Evolutionary conservation across 1,140 invertebrate species (phyloP).

Genomic region (Drosophila mauritiana): DNA sequence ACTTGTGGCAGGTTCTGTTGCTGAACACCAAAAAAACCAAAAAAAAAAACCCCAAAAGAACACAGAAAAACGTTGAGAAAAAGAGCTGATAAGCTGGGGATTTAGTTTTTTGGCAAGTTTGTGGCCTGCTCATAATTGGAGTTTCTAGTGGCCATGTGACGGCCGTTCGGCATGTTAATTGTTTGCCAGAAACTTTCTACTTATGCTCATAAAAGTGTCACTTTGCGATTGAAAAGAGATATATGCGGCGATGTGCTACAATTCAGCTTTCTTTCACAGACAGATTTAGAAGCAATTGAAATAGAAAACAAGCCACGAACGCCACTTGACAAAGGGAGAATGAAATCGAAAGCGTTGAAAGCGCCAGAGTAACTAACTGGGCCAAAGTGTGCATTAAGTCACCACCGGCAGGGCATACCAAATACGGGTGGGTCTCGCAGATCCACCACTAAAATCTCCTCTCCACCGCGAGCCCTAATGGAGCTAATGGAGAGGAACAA

Average conservation of each 20-base stretch:
- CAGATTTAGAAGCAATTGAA: conserved; percentile 82
- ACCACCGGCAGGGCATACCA: conserved; percentile 65
- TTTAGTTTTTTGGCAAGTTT: conserved; percentile 49
- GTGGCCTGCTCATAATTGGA: conserved; percentile 55
- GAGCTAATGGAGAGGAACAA: conserved; percentile 12
- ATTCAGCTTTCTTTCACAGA: conserved; percentile 75
- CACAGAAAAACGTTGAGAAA: background rate
- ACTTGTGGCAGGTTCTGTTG: conserved; percentile 56
- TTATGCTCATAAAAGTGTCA: conserved; percentile 78
- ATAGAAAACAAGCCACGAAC: conserved; percentile 65
- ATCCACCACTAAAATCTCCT: conserved; percentile 1
- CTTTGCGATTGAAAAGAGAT: conserved; percentile 73
- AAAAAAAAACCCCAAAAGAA: background rate
- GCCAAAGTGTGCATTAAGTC: conserved; percentile 76
- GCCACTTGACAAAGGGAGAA: conserved; percentile 54
- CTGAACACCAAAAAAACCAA: background rate
- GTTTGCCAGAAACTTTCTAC: conserved; percentile 76
- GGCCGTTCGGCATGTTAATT: conserved; percentile 73
- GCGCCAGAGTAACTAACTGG: conserved; percentile 66
- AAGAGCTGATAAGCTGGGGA: conserved; percentile 28
- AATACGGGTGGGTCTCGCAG: conserved; percentile 50
- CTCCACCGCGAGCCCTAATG: background rate
- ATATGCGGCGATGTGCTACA: conserved; percentile 56
- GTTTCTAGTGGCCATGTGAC: conserved; percentile 49
- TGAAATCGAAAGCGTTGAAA: conserved; percentile 80